Percentiles rank a stretch among this genome's conserved stretches.
These are phyloP conservation scores for Saccopteryx leptura DNA, from an alignment of 2,113 vertebrate species.

Conservation along the genomic window DNA sequence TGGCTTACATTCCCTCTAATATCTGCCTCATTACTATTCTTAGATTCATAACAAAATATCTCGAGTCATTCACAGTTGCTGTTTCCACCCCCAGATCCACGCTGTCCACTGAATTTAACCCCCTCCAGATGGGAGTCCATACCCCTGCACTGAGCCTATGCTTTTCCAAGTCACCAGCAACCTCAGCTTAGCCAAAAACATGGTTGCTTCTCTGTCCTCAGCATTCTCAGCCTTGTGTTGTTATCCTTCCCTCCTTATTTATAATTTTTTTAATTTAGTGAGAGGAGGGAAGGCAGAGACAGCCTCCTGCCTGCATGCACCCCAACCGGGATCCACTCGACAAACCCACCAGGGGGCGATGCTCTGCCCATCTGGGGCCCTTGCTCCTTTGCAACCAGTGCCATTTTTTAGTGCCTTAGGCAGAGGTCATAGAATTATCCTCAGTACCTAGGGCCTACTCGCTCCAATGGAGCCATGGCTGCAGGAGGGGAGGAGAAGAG, in stretches of 20 bases:
- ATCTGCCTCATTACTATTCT: neutral
- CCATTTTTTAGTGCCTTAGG: too few species aligned
- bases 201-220: neutral
- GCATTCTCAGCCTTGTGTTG: neutral
- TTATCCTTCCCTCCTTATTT: neutral
- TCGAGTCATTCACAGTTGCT: neutral
- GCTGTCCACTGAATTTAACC: neutral
- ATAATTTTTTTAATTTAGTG: too few species aligned
- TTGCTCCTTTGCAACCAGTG: too few species aligned
- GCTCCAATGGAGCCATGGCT: too few species aligned
- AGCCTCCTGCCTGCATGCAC: too few species aligned
- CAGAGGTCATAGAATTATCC: too few species aligned
- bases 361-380: too few species aligned
- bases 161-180: neutral
- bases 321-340: too few species aligned
- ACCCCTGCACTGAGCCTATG: neutral
- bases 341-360: too few species aligned
- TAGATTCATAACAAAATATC: neutral
- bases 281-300: too few species aligned
- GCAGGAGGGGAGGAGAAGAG: too few species aligned
- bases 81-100: neutral
- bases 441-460: too few species aligned
- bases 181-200: neutral
- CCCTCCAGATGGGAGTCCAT: neutral
- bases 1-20: neutral